Conservation (phyloP, 2,113 vertebrate species). For the human (Homo sapiens) region GRCh38 chr3:777501-778000, state of each 20-base stretch:
- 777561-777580: slow-evolving; percentile 65
- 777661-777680: neutral
- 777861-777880: neutral
- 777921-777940: neutral
- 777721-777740: neutral
- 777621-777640: neutral
- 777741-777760: neutral
- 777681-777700: neutral
- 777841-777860: neutral
- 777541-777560: slow-evolving; percentile 61
- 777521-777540: slow-evolving; percentile 73
- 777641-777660: neutral
- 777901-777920: neutral
- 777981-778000: neutral
- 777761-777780: neutral
- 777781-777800: neutral
- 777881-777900: neutral
- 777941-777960: neutral
- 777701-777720: neutral
- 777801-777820: neutral
- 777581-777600: neutral
- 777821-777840: neutral
- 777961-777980: neutral
- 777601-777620: neutral
- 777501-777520: slow-evolving; percentile 74